phyloP scores from a whole-genome alignment of 2,888 invertebrate species.

The Octodonta nipae region DNA sequence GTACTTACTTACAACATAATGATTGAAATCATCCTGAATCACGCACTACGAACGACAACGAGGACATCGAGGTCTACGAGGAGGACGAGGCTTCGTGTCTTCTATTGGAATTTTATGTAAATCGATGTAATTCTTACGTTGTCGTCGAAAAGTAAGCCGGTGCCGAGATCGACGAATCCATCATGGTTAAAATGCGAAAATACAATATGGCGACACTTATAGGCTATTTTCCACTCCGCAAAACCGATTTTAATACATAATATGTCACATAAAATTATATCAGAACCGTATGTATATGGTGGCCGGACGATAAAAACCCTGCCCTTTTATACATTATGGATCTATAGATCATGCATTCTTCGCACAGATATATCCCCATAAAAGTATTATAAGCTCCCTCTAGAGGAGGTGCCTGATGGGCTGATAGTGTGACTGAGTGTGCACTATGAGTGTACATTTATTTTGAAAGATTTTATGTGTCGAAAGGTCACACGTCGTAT shows the following conservation, averaged over 20 bases:
- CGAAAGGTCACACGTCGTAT: no score
- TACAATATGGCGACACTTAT: conserved; percentile 33
- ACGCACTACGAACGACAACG: no score
- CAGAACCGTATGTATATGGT: conserved; percentile 20
- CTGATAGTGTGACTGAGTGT: no score
- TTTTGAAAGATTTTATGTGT: no score
- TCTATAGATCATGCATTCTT: conserved; percentile 34
- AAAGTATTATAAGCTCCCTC: conserved; percentile 31
- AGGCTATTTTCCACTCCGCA: conserved; percentile 38
- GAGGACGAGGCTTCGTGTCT: conserved; percentile 6
- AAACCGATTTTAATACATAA: conserved; percentile 38
- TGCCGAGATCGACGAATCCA: conserved; percentile 21
- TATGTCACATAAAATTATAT: conserved; percentile 38
- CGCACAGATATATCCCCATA: conserved; percentile 29
- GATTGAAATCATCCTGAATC: no score
- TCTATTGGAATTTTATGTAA: conserved; percentile 22
- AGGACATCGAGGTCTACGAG: no score
- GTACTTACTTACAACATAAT: no score
- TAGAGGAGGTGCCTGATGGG: no score
- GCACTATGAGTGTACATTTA: no score
- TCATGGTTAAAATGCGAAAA: conserved; percentile 29
- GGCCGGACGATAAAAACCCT: conserved; percentile 29
- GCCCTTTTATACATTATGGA: conserved; percentile 33
- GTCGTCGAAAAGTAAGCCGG: conserved; percentile 20
- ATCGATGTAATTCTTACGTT: conserved; percentile 18